These are phyloP conservation scores for Hemicentrotus pulcherrimus DNA, from an alignment of 35 echinoderm and acorn worm genomes.

Conservation along the genomic window DNA sequence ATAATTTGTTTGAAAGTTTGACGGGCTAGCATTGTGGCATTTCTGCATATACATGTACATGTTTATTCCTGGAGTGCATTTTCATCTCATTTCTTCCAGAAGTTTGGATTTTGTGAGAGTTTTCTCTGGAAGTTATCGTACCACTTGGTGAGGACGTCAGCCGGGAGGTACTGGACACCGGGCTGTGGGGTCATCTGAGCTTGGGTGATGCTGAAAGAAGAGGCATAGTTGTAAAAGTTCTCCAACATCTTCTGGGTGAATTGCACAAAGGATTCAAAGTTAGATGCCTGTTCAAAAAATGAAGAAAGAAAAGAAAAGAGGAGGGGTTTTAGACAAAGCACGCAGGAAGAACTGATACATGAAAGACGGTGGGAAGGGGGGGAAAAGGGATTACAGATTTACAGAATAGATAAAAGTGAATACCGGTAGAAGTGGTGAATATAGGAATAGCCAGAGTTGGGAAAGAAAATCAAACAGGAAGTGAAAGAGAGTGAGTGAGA, in stretches of 20 bases:
- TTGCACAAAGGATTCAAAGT: slow-evolving; percentile 58
- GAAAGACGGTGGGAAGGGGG: background rate
- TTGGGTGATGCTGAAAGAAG: slow-evolving; percentile 84
- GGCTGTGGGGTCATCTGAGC: slow-evolving; percentile 89
- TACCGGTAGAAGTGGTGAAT: too few relatives aligned
- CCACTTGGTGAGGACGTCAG: slow-evolving; percentile 77
- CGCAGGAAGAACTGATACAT: background rate
- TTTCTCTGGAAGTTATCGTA: slow-evolving; percentile 83
- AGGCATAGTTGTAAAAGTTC: slow-evolving; percentile 94
- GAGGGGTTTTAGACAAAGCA: background rate
- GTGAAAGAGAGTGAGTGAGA: too few relatives aligned
- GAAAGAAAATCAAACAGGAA: too few relatives aligned
- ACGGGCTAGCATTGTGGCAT: too few relatives aligned
- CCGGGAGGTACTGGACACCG: slow-evolving; percentile 72
- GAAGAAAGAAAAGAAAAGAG: slow-evolving; percentile 19
- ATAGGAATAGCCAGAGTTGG: too few relatives aligned
- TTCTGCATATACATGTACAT: too few relatives aligned
- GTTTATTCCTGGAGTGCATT: background rate
- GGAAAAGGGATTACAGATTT: background rate
- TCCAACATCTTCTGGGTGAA: slow-evolving; percentile 89
- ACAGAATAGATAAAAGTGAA: too few relatives aligned
- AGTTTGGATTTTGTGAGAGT: slow-evolving; percentile 81
- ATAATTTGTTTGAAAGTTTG: too few relatives aligned
- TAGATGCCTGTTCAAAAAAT: slow-evolving; percentile 38
- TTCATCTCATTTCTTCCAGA: slow-evolving; percentile 82